Evolutionary conservation across 2,888 invertebrate genomes (phyloP), one percentile per base, ranked within the genome.

Genomic region (Hedya salicella): DNA sequence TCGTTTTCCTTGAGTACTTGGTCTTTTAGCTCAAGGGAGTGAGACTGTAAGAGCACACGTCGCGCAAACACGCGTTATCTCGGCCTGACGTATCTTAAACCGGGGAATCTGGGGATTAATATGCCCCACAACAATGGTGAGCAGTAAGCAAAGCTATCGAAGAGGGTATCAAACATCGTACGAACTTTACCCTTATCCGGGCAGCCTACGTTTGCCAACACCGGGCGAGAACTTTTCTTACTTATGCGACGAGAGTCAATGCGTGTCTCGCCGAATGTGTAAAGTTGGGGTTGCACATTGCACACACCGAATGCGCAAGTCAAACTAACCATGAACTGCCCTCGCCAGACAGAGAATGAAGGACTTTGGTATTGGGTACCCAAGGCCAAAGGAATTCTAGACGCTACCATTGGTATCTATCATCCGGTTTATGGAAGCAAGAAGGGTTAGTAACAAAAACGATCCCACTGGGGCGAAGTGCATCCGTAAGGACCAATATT

Each of bases 21-120:
- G 44, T n/a, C 44, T 30, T 46, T 57, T n/a, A 1, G 6, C 3
- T 1, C 16, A 21, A 14, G 54, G 13, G 4, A 44, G 30, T 16
- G 3, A 54, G 40, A 56, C n/a, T 46, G 17, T 30, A 57, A 57
- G 57, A 57, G 32, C 57, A 57, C 57, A 57, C 57, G 44, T 46
- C 57, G 44, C 57, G 44, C 57, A 57, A 57, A 57, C 44, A 57
- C 13, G 57, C 52, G 52, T 50, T 61, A 61, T 61, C 61, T 61
- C 60, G 49, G 21, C 25, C 39, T 52, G 61, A 42, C 61, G 61
- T 52, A 61, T 61, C 61, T 52, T 61, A 61, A 61, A 52, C 50
- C 61, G 32, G 42, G 61, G 42, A 21, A 52, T 40, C 50, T 25
- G 11, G 42, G 61, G 52, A 50, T 61, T 61, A 61, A 61, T 57